Evolutionary conservation across 1,140 invertebrate genomes (phyloP).

Genomic region (Stegodyphus dumicola): DNA sequence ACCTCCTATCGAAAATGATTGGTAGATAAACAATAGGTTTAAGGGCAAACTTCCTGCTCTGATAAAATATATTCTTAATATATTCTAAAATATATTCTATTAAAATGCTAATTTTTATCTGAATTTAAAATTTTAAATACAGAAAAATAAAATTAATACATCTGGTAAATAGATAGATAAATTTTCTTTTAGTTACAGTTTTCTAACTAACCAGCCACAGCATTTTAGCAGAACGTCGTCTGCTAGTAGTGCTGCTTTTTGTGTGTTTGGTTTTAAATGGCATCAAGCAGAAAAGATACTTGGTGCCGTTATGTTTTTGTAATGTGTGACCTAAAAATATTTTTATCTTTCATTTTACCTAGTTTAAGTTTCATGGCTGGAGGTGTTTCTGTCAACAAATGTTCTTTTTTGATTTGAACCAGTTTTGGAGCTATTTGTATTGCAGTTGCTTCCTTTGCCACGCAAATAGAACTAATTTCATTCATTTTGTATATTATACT

Average conservation of each 20-base stretch:
- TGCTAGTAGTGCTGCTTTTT: background rate
- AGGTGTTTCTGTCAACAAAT: conserved; percentile 3
- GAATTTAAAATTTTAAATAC: too few relatives aligned
- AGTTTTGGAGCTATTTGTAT: background rate
- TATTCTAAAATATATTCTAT: too few relatives aligned
- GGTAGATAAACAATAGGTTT: too few relatives aligned
- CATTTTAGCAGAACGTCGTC: background rate
- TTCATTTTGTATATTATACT: background rate
- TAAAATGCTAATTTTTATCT: too few relatives aligned
- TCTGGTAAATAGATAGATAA: too few relatives aligned
- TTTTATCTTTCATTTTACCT: conserved; percentile 48
- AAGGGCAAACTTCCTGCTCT: too few relatives aligned
- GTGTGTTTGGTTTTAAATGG: too few relatives aligned
- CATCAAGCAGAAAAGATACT: background rate
- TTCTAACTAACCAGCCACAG: background rate
- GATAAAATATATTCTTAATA: too few relatives aligned
- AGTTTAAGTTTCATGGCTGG: conserved; percentile 19
- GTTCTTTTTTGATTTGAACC: conserved; percentile 19
- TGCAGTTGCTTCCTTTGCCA: background rate
- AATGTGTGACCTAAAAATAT: conserved; percentile 29
- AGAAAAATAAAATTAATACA: too few relatives aligned
- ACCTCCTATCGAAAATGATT: too few relatives aligned
- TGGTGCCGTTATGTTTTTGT: background rate
- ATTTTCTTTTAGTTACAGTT: background rate
- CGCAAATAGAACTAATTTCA: background rate